Percentiles rank a stretch among this genome's conserved stretches.
phyloP scores from a whole-genome alignment of 2,888 invertebrate species.

The Caenorhabditis imperialis region DNA sequence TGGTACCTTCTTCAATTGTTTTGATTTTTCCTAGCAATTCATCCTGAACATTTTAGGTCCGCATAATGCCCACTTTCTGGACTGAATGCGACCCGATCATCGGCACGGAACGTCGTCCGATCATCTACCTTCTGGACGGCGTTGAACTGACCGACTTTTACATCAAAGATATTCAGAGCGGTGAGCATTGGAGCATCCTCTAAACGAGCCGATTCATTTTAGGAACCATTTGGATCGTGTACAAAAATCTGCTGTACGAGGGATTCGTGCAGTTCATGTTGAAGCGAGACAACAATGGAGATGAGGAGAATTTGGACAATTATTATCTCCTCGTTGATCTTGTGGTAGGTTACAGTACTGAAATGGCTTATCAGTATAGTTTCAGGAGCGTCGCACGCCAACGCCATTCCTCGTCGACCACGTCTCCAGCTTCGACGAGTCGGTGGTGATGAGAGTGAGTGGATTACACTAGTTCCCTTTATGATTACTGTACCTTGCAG shows the following conservation, averaged over 20 bases:
- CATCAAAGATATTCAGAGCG: background rate
- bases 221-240: constrained; percentile 2
- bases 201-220: background rate
- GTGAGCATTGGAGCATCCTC: background rate
- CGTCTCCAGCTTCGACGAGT: background rate
- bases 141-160: constrained; percentile 7
- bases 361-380: no score
- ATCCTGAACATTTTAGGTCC: background rate
- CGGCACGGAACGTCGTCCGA: constrained; percentile 10
- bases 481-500: constrained; percentile 1
- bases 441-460: constrained; percentile 4
- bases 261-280: constrained; percentile 6
- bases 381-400: constrained; percentile 12
- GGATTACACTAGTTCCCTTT: background rate
- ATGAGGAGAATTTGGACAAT: constrained; percentile 22
- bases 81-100: constrained; percentile 9
- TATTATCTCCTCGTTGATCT: constrained; percentile 21
- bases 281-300: background rate
- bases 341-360: background rate
- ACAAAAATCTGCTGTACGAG: background rate
- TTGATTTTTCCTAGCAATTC: background rate
- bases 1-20: background rate
- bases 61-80: constrained; percentile 12
- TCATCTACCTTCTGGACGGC: constrained; percentile 11
- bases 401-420: constrained; percentile 4